A percentile compares a stretch with the other conserved stretches of the same genome.
These are phyloP conservation scores for Kuschelorhynchus macadamiae DNA, from an alignment of 2,888 invertebrate species.

Conservation along the genomic window DNA sequence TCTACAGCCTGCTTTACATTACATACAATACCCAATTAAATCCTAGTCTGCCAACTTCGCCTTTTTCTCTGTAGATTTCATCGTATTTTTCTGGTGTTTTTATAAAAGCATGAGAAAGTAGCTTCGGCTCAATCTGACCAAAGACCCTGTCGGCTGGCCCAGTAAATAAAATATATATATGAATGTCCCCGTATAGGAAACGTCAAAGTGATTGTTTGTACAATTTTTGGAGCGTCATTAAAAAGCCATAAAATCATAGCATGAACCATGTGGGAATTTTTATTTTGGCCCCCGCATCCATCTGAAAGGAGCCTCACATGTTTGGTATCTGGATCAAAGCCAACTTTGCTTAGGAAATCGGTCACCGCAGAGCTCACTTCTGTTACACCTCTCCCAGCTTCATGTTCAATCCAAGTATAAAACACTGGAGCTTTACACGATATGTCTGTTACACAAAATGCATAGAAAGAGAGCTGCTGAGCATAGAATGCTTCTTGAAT, in stretches of 20 bases:
- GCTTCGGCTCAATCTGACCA: conserved; percentile 30
- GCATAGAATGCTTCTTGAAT: too few relatives aligned
- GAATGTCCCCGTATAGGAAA: conserved; percentile 49
- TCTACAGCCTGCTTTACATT: too few relatives aligned
- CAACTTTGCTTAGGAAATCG: conserved; percentile 48
- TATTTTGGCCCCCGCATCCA: conserved; percentile 48
- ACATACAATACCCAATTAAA: too few relatives aligned
- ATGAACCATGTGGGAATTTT: conserved; percentile 51
- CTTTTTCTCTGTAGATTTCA: too few relatives aligned
- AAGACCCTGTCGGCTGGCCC: conserved; percentile 42
- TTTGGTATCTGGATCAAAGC: conserved; percentile 35
- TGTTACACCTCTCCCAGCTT: conserved; percentile 28
- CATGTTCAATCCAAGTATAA: conserved; percentile 41
- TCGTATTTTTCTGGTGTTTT: conserved; percentile 32
- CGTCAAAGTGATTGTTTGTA: conserved; percentile 46
- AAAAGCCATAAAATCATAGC: conserved; percentile 54
- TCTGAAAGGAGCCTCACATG: conserved; percentile 40
- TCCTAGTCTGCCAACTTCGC: too few relatives aligned
- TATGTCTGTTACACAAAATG: conserved; percentile 48
- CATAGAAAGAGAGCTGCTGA: conserved; percentile 48
- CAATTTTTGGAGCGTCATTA: conserved; percentile 50
- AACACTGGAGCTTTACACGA: too few relatives aligned
- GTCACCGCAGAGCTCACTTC: conserved; percentile 46
- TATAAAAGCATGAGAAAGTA: conserved; percentile 24
- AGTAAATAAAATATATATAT: too few relatives aligned